A percentile compares a stretch with the other conserved stretches of the same genome.
Conservation (phyloP, 1,140 invertebrate genomes). For the Lepidurus apus region DNA sequence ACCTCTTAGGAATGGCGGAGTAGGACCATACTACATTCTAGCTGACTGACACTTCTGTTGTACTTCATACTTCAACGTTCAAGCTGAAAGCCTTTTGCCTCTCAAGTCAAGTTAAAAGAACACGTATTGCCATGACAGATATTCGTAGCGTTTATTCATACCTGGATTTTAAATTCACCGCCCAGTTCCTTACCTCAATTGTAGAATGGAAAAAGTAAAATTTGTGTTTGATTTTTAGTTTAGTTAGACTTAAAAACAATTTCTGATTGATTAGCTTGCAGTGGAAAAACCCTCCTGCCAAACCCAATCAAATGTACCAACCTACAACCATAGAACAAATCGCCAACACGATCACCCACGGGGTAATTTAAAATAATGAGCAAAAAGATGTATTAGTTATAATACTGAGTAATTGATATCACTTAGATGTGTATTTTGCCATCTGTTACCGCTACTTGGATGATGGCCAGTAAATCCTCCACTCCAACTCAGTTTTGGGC, state of each 20-base stretch:
- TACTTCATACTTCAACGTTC: no score
- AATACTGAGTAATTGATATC: background rate
- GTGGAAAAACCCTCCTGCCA: slow-evolving; percentile 63
- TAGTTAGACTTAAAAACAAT: background rate
- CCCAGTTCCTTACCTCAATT: background rate
- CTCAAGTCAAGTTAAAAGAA: background rate
- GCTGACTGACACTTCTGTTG: no score
- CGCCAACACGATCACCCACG: slow-evolving; percentile 86
- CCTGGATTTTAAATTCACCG: background rate
- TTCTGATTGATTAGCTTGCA: slow-evolving; percentile 50
- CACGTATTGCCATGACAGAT: background rate
- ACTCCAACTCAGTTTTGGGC: slow-evolving; percentile 68
- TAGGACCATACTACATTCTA: no score
- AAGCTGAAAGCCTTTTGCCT: background rate
- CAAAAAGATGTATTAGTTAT: background rate
- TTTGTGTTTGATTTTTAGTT: background rate
- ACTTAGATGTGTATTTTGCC: slow-evolving; percentile 71
- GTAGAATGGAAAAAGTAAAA: background rate
- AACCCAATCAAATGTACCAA: slow-evolving; percentile 58
- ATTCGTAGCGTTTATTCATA: background rate
- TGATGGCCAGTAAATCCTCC: slow-evolving; percentile 64
- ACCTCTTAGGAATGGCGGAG: no score
- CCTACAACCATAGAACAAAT: slow-evolving; percentile 79
- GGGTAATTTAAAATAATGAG: slow-evolving; percentile 47
- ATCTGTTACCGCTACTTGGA: slow-evolving; percentile 65